A percentile compares a stretch with the other conserved stretches of the same genome.
Evolutionary conservation across 2,888 invertebrate species (phyloP).

Genomic region (Cerceris ruficornis): DNA sequence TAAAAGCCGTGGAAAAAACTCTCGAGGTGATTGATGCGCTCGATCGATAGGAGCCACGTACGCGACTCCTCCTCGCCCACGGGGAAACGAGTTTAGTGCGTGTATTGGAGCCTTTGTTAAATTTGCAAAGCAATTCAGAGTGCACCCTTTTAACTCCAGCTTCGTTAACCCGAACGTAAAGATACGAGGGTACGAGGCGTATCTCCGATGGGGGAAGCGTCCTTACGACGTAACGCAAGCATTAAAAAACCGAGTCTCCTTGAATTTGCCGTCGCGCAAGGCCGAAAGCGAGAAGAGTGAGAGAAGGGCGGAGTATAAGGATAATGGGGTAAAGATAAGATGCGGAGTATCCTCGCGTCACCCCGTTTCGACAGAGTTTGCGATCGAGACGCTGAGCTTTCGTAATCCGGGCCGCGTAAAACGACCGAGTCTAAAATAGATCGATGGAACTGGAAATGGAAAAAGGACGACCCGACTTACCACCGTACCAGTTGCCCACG

Average conservation of each 20-base stretch:
- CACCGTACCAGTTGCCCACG: constrained; percentile 83
- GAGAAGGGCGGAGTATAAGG: not conserved
- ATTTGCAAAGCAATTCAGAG: constrained; percentile 25
- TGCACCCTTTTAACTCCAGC: constrained; percentile 10
- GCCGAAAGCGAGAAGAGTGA: not conserved
- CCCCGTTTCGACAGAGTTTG: too few relatives aligned
- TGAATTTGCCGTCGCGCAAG: too few relatives aligned
- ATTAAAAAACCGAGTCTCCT: too few relatives aligned
- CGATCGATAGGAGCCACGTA: constrained; percentile 2
- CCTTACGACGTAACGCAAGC: too few relatives aligned
- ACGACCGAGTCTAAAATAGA: constrained; percentile 23
- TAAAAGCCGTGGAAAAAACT: constrained; percentile 32
- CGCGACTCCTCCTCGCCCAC: not conserved
- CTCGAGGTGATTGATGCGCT: constrained; percentile 56
- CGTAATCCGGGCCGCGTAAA: too few relatives aligned
- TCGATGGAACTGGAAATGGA: constrained; percentile 6
- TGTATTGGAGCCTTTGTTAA: constrained; percentile 17
- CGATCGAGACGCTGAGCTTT: too few relatives aligned
- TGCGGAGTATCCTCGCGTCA: too few relatives aligned
- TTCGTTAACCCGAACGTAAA: constrained; percentile 4
- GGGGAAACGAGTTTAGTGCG: not conserved
- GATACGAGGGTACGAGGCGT: not conserved
- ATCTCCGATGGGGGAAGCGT: too few relatives aligned
- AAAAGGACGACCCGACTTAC: constrained; percentile 83
- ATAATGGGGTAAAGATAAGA: not conserved